These are phyloP conservation scores for Limnodromus scolopaceus DNA, from an alignment of 2,797 vertebrate species.

Conservation along the genomic window DNA sequence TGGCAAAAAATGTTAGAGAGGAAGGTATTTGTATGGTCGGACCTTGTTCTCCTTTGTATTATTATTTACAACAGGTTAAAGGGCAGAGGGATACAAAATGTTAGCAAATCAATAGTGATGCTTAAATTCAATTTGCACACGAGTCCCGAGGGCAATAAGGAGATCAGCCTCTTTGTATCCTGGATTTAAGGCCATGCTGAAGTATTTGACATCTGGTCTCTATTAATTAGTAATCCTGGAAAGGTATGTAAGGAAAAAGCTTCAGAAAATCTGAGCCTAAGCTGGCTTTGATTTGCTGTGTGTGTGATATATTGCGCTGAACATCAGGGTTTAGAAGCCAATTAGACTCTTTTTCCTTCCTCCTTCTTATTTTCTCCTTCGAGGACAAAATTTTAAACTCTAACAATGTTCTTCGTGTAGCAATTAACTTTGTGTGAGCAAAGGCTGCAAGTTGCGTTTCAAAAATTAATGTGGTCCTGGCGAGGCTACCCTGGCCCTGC, in stretches of 20 bases:
- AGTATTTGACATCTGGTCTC: constrained; percentile 14
- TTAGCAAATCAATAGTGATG: neutral
- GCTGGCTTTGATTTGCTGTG: neutral
- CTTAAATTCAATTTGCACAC: neutral
- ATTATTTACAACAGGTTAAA: neutral
- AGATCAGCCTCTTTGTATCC: neutral
- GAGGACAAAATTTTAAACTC: neutral
- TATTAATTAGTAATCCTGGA: constrained; percentile 1
- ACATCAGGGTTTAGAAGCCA: neutral
- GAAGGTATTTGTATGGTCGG: neutral
- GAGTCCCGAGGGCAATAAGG: neutral
- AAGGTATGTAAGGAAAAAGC: neutral
- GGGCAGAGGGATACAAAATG: neutral
- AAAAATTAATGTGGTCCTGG: neutral
- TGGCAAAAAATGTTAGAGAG: neutral
- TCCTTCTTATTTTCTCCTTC: neutral
- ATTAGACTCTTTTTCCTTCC: neutral
- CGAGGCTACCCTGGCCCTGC: neutral
- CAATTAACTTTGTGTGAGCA: neutral
- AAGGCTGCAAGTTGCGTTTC: neutral
- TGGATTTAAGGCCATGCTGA: neutral
- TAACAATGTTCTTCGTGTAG: neutral
- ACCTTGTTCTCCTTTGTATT: neutral
- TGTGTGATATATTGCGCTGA: neutral
- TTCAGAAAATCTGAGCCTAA: neutral